Evolutionary conservation across 1,140 invertebrate genomes (phyloP).

Genomic region (Papilio polytes): DNA sequence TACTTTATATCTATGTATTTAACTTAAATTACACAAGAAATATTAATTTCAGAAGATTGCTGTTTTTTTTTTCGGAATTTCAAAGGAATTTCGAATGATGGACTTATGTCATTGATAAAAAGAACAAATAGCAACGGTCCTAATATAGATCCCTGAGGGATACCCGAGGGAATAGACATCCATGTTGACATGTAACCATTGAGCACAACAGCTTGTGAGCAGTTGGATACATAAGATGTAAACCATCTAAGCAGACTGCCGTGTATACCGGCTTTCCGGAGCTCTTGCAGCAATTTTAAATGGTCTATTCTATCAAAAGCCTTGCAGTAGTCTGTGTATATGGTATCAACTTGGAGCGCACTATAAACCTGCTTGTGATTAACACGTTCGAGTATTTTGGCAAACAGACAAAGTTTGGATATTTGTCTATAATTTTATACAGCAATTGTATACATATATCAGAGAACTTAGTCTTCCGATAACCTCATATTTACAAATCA

Average conservation of each 20-base stretch:
- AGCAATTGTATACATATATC: too few relatives aligned
- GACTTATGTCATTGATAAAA: slow-evolving; percentile 43
- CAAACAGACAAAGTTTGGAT: slow-evolving; percentile 48
- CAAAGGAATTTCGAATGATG: slow-evolving; percentile 42
- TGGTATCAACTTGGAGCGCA: slow-evolving; percentile 47
- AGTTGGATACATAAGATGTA: slow-evolving; percentile 41
- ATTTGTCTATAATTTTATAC: slow-evolving; percentile 37
- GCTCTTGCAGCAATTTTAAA: slow-evolving; percentile 36
- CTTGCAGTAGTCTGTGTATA: slow-evolving; percentile 56
- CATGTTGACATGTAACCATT: background rate
- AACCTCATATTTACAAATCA: too few relatives aligned
- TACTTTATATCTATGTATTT: too few relatives aligned
- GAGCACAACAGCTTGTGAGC: background rate
- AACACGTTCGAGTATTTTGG: slow-evolving; percentile 47
- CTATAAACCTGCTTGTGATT: slow-evolving; percentile 8
- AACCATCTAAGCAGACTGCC: slow-evolving; percentile 51
- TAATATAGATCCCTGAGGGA: slow-evolving; percentile 45
- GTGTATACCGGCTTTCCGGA: slow-evolving; percentile 40
- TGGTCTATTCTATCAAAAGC: slow-evolving; percentile 48
- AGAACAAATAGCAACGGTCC: slow-evolving; percentile 48
- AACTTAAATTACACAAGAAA: too few relatives aligned
- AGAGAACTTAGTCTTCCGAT: too few relatives aligned
- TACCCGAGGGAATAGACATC: slow-evolving; percentile 33
- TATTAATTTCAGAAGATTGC: too few relatives aligned
- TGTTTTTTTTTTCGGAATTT: too few relatives aligned